These are phyloP conservation scores for Palythoa caribaeorum DNA, from an alignment of 92 coral and sea anemone species.

Conservation along the genomic window DNA sequence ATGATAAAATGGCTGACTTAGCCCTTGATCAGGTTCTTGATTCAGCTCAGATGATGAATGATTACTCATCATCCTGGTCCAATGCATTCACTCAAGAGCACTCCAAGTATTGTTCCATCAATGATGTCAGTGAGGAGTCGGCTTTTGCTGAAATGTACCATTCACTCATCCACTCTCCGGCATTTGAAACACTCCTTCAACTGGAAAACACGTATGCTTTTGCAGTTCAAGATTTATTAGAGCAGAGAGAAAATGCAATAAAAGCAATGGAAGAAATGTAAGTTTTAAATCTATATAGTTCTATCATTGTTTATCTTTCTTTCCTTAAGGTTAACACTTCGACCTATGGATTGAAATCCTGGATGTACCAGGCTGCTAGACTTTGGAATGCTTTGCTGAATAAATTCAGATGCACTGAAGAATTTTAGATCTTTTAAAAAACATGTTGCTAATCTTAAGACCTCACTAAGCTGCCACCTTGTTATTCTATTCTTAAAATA, in stretches of 20 bases:
- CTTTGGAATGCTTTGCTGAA: no score
- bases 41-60: conserved; percentile 68
- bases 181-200: conserved; percentile 93
- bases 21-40: conserved; percentile 71
- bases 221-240: conserved; percentile 87
- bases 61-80: conserved; percentile 77
- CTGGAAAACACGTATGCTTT: conserved; percentile 95
- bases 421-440: no score
- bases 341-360: no score
- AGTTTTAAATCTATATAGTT: not conserved
- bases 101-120: conserved; percentile 78
- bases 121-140: conserved; percentile 87
- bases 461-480: no score
- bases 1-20: conserved; percentile 75
- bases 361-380: no score
- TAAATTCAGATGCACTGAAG: no score
- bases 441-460: no score
- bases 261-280: conserved; percentile 89
- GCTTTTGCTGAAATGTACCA: conserved; percentile 96
- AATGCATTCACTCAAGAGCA: conserved; percentile 94
- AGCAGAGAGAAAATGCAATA: conserved; percentile 81
- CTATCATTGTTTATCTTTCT: not conserved
- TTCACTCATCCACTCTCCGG: conserved; percentile 91
- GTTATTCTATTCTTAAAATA: no score
- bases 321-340: no score